Base-by-base conservation (phyloP, 2,113 vertebrate species). In the Sturnus vulgaris region DNA sequence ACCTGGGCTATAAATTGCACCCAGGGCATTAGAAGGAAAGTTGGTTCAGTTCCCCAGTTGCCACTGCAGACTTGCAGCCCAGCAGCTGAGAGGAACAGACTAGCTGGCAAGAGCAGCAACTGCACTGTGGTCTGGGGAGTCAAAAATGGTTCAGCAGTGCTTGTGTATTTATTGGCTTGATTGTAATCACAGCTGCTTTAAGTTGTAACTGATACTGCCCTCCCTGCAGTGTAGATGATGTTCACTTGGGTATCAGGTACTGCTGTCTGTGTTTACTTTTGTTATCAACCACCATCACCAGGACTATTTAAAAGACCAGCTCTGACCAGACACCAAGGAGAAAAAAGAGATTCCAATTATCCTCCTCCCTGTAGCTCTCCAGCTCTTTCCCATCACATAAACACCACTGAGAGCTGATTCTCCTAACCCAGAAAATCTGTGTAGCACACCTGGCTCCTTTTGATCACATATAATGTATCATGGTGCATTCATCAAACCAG, bases 171-270 rank as follows among this genome's bases (percentile, higher is more conserved):
- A 78, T 42, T 86, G 88, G 82, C 86, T 83, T 88, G 94, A 86
- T 86, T 86, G 68, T 90, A 97, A 96, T 93, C 96, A 95, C 94
- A 88, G 92, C 83, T 7, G 3, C 91, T 68, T 92, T 88, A 90
- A 81, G 72, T n/a, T 70, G 94, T 92, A 97, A 88, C 44, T 55
- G 88, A 94, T 93, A 88, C 71, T 11, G 31, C 31, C 56, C 86
- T 86, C 49, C 50, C 88, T 37, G 60, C 71, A 25, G 55, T 0
- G 3, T 11, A 47, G 86, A 70, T 61, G 68, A 66, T 90, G 86
- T 89, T 91, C 87, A 0, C 80, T 50, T 55, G 42, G 64, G 60
- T 94, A 95, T 96, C 86, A 55, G 90, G 40, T 93, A 46, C 79
- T 55, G 79, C 92, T 31, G 90, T 60, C 85, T 65, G 55, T 93